These are phyloP conservation scores for Mormyrops attenuatus DNA, from an alignment of 2,797 vertebrate genomes.

Conservation along the genomic window DNA sequence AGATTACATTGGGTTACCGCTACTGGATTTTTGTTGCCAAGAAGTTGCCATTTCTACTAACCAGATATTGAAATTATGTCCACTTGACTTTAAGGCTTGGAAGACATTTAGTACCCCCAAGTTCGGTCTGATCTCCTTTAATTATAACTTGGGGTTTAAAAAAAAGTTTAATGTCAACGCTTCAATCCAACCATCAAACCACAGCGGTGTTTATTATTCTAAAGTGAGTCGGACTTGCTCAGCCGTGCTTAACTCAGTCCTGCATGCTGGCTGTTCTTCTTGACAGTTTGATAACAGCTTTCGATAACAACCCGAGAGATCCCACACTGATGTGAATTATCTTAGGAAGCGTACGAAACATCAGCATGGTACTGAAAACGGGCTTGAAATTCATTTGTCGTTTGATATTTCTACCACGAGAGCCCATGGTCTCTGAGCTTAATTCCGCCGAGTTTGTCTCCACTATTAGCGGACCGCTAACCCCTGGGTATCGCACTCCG, in stretches of 20 bases:
- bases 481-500: background rate
- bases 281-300: background rate
- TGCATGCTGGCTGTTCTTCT: background rate
- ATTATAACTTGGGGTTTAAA: background rate
- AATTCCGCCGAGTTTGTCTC: background rate
- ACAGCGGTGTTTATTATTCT: background rate
- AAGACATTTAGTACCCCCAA: background rate
- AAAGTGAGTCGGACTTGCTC: background rate
- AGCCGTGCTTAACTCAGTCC: background rate
- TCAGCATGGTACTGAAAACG: background rate
- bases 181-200: slow-evolving; percentile 4
- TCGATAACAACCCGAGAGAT: background rate
- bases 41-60: background rate
- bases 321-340: background rate
- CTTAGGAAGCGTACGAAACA: background rate
- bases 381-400: background rate
- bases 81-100: background rate
- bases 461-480: background rate
- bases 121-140: background rate
- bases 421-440: background rate
- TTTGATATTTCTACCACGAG: background rate
- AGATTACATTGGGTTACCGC: background rate
- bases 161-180: background rate
- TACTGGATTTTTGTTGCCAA: background rate
- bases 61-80: background rate